A percentile compares a stretch with the other conserved stretches of the same genome.
Evolutionary conservation across 2,797 vertebrate species (phyloP).

Genomic region (Orientallactaga sibirica): DNA sequence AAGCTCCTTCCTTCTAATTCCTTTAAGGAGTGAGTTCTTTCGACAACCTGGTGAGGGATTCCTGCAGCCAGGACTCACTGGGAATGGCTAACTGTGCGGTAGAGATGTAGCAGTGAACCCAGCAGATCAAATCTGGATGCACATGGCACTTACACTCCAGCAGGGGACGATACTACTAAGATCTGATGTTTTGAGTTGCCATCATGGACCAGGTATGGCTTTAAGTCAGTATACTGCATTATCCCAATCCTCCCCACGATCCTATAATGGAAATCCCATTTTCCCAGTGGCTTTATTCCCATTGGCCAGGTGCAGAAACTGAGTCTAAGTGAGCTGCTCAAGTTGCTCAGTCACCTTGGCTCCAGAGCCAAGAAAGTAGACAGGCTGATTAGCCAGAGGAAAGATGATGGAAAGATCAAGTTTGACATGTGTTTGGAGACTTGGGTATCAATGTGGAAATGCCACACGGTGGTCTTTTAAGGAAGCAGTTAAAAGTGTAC

Average conservation of each 20-base stretch:
- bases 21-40: conserved; percentile 19
- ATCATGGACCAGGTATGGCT: neutral
- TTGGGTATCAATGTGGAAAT: neutral
- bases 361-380: neutral
- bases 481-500: neutral
- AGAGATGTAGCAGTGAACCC: neutral
- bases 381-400: neutral
- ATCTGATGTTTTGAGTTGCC: neutral
- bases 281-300: neutral
- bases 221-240: neutral
- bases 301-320: conserved; percentile 26
- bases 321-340: neutral
- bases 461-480: neutral
- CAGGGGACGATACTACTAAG: neutral
- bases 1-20: neutral
- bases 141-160: neutral
- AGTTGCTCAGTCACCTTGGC: neutral
- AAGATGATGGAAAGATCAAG: neutral
- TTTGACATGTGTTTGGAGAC: neutral
- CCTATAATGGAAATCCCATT: neutral
- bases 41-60: neutral
- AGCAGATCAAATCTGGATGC: neutral
- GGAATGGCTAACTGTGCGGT: neutral
- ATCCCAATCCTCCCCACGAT: neutral
- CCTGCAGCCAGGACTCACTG: neutral